These are phyloP conservation scores for Polymixis flavicincta DNA, from an alignment of 2,888 invertebrate genomes.

Conservation along the genomic window DNA sequence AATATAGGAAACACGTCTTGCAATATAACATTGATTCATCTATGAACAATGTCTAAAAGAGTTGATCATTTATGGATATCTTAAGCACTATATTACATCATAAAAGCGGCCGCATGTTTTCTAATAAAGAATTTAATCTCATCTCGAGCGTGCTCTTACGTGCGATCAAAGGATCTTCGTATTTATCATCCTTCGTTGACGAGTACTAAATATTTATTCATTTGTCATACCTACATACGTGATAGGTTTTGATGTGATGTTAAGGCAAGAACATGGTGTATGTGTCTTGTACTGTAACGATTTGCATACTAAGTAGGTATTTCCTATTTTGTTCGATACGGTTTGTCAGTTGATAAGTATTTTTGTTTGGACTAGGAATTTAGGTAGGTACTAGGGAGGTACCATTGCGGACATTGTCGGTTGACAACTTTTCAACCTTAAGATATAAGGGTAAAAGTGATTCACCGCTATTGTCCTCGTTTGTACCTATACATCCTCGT, in stretches of 20 bases:
- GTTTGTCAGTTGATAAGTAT: slow-evolving; percentile 7
- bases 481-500: not conserved
- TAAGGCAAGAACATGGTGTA: not conserved
- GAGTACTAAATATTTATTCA: slow-evolving; percentile 55
- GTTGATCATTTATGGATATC: not conserved
- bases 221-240: slow-evolving; percentile 52
- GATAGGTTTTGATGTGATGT: slow-evolving; percentile 46
- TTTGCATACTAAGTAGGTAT: slow-evolving; percentile 51
- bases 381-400: not conserved
- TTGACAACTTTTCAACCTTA: no score
- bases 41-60: not conserved
- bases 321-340: slow-evolving; percentile 25
- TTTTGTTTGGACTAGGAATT: not conserved
- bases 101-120: slow-evolving; percentile 18
- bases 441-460: no score
- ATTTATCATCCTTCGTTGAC: slow-evolving; percentile 45
- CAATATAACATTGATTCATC: not conserved
- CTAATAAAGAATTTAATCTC: slow-evolving; percentile 48
- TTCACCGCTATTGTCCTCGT: no score
- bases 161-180: slow-evolving; percentile 55
- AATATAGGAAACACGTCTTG: not conserved
- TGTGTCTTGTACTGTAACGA: slow-evolving; percentile 18
- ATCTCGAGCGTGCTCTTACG: slow-evolving; percentile 49
- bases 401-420: no score
- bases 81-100: slow-evolving; percentile 1